phyloP scores from a whole-genome alignment of 2,113 vertebrate genomes.

The Gopherus evgoodei region DNA sequence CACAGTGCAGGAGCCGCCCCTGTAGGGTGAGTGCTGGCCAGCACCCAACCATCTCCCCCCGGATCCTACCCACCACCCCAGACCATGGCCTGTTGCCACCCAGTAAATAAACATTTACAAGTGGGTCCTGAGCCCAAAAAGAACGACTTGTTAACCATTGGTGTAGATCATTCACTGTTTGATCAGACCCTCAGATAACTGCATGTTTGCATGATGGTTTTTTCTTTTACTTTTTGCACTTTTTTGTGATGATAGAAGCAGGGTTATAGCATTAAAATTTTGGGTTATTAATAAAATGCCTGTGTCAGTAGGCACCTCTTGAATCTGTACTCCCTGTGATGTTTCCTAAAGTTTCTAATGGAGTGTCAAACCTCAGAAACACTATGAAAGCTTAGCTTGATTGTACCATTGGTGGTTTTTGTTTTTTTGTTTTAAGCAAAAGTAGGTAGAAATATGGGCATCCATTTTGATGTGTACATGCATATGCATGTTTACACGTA shows the following conservation, averaged over 20 bases:
- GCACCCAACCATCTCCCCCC: too few relatives aligned
- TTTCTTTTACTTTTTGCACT: not conserved
- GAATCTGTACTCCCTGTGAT: not conserved
- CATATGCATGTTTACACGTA: not conserved
- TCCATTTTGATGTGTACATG: not conserved
- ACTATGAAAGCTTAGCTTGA: rapidly evolving
- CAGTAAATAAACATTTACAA: not conserved
- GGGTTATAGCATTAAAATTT: not conserved
- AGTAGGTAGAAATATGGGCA: not conserved
- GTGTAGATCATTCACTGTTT: conserved; percentile 57
- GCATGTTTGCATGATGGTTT: conserved; percentile 45
- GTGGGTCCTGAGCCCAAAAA: not conserved
- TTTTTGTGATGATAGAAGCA: not conserved
- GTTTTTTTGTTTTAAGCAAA: not conserved
- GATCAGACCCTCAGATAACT: conserved; percentile 53
- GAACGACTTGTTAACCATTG: not conserved
- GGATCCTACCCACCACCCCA: not conserved
- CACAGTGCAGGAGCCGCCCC: too few relatives aligned
- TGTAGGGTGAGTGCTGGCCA: too few relatives aligned
- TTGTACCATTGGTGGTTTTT: not conserved
- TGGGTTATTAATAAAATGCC: conserved; percentile 9
- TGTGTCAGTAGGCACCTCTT: not conserved
- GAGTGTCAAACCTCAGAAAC: not conserved
- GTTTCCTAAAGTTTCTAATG: conserved; percentile 1
- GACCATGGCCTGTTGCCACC: not conserved